Evolutionary conservation across 30 jellyfish, hydroid and myxozoan species (phyloP).

Genomic region (Aurelia sp.): DNA sequence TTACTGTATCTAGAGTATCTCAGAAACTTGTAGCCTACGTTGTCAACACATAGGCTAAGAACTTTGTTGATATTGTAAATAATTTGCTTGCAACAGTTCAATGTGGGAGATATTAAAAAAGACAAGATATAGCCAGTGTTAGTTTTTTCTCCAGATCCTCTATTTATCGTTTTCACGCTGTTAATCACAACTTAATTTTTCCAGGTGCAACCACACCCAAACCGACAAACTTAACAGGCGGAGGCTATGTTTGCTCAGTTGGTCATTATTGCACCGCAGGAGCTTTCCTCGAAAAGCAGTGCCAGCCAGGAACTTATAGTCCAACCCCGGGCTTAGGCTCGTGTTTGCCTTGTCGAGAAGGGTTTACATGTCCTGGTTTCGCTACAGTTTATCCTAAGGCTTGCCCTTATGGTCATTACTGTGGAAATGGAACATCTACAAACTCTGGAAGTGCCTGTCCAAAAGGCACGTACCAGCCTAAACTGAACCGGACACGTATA

Average conservation of each 20-base stretch:
- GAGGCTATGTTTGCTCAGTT: slow-evolving; percentile 90
- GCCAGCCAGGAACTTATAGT: slow-evolving; percentile 84
- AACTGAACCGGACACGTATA: slow-evolving; percentile 41
- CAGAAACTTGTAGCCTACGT: too few relatives aligned
- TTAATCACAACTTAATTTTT: neutral
- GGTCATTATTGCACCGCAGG: slow-evolving; percentile 95
- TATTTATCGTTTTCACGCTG: too few relatives aligned
- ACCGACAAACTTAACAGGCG: slow-evolving; percentile 80
- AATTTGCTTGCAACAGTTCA: too few relatives aligned
- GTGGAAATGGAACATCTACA: slow-evolving; percentile 77
- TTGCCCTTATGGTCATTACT: slow-evolving; percentile 92
- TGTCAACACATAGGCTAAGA: too few relatives aligned
- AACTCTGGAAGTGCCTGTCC: slow-evolving; percentile 76
- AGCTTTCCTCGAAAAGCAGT: slow-evolving; percentile 61
- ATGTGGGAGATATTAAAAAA: too few relatives aligned
- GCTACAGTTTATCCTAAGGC: slow-evolving; percentile 74
- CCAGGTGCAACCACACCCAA: slow-evolving; percentile 91
- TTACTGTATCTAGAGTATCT: too few relatives aligned
- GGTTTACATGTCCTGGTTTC: slow-evolving; percentile 81
- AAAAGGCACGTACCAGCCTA: slow-evolving; percentile 86
- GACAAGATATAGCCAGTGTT: too few relatives aligned
- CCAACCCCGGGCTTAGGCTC: slow-evolving; percentile 73
- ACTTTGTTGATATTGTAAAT: too few relatives aligned
- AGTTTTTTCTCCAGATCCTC: too few relatives aligned
- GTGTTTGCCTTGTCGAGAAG: slow-evolving; percentile 82